phyloP scores from a whole-genome alignment of 2,888 invertebrate species.

The Nebria brevicollis region DNA sequence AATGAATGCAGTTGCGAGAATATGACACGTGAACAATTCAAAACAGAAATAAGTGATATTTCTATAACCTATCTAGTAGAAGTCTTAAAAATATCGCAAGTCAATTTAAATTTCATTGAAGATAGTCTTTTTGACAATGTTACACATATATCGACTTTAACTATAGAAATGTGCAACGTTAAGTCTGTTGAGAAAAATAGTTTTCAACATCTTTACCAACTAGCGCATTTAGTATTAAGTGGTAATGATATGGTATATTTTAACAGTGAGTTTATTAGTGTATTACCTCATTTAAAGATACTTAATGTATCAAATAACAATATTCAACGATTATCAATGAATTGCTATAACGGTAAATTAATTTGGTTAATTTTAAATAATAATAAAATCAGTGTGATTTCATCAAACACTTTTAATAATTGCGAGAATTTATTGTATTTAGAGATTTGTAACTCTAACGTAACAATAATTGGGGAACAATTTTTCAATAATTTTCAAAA shows the following conservation, averaged over 20 bases:
- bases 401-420: not conserved
- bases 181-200: slow-evolving; percentile 17
- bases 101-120: slow-evolving; percentile 12
- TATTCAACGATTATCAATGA: slow-evolving; percentile 15
- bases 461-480: not conserved
- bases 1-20: not conserved
- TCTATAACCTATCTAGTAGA: too few species aligned
- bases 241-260: slow-evolving; percentile 21
- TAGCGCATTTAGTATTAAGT: not conserved
- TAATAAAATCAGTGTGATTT: slow-evolving; percentile 2
- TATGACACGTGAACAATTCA: slow-evolving; percentile 12
- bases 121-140: not conserved
- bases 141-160: not conserved
- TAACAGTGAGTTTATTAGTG: slow-evolving; percentile 12
- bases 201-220: slow-evolving; percentile 7
- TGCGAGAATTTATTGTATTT: slow-evolving; percentile 18
- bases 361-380: slow-evolving; percentile 19
- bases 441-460: too few species aligned
- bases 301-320: slow-evolving; percentile 13
- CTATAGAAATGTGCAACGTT: slow-evolving; percentile 23
- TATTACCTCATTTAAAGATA: not conserved
- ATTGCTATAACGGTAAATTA: slow-evolving; percentile 16
- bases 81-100: not conserved
- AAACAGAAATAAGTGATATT: slow-evolving; percentile 9
- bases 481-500: slow-evolving; percentile 9